A percentile compares a stretch with the other conserved stretches of the same genome.
Conservation (phyloP, 1,140 invertebrate species). For the Colletes gigas region DNA sequence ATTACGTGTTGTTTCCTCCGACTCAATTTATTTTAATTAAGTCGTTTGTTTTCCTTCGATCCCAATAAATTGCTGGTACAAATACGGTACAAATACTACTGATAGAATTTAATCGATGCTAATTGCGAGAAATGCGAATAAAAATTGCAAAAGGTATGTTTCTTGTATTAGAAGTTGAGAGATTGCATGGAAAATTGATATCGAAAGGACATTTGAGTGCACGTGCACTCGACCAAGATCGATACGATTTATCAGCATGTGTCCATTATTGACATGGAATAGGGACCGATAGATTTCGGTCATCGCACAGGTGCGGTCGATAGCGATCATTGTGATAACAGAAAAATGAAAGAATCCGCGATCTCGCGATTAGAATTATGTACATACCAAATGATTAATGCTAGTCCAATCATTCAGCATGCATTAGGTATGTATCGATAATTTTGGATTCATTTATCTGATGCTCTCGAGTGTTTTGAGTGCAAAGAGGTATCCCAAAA, state of each 20-base stretch:
- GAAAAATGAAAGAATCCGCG: conserved; percentile 10
- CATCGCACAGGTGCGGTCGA: conserved; percentile 21
- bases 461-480: background rate
- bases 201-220: background rate
- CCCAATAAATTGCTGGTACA: too few species aligned
- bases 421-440: conserved; percentile 6
- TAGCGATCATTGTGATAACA: conserved; percentile 6
- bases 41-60: background rate
- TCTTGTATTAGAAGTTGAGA: too few species aligned
- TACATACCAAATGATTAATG: background rate
- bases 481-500: background rate
- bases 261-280: background rate
- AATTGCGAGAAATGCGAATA: too few species aligned
- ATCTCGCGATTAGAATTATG: conserved; percentile 11
- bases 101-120: too few species aligned
- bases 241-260: conserved; percentile 14
- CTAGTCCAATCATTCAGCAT: background rate
- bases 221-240: background rate
- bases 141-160: too few species aligned
- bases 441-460: conserved; percentile 7
- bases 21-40: background rate
- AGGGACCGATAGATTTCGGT: background rate
- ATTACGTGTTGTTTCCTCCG: background rate
- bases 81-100: too few species aligned
- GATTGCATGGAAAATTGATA: background rate